Conservation (phyloP, 1,140 invertebrate species). For the Pseudoatta argentina region DNA sequence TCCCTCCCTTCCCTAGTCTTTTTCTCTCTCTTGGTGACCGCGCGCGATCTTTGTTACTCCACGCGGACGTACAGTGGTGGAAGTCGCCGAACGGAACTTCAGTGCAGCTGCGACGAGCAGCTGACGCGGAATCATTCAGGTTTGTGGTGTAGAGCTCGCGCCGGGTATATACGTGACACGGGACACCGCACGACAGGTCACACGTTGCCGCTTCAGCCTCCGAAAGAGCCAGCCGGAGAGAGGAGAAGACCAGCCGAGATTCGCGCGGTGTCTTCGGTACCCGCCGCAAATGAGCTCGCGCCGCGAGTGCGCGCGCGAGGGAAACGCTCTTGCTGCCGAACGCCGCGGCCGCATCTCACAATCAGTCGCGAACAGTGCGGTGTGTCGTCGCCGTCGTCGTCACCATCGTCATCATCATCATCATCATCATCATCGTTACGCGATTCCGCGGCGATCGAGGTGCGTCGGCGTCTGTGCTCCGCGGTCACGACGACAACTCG, state of each 20-base stretch:
- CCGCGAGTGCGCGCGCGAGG: constrained; percentile 31
- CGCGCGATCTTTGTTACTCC: constrained; percentile 62
- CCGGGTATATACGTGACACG: constrained; percentile 44
- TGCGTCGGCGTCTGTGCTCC: constrained; percentile 13
- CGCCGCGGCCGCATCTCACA: background rate
- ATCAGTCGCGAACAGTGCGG: constrained; percentile 31
- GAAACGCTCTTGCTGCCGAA: constrained; percentile 8
- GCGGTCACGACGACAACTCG: background rate
- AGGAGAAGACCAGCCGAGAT: constrained; percentile 4
- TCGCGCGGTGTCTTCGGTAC: constrained; percentile 14
- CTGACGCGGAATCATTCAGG: constrained; percentile 77
- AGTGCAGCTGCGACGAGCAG: constrained; percentile 78
- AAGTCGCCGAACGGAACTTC: constrained; percentile 74
- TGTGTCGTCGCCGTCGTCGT: constrained; percentile 16
- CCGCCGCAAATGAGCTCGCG: constrained; percentile 40
- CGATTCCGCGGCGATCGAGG: constrained; percentile 6
- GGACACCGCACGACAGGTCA: constrained; percentile 3
- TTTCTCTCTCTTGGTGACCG: constrained; percentile 14
- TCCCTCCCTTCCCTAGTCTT: constrained; percentile 39
- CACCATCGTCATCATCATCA: background rate
- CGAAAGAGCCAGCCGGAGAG: background rate
- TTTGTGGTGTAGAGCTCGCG: constrained; percentile 33
- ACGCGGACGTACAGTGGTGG: constrained; percentile 62
- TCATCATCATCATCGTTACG: background rate
- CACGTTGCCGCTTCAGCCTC: background rate